Percentiles rank a stretch among this genome's conserved stretches.
phyloP scores from a whole-genome alignment of 2,113 vertebrate genomes.

The Xiphias gladius region DNA sequence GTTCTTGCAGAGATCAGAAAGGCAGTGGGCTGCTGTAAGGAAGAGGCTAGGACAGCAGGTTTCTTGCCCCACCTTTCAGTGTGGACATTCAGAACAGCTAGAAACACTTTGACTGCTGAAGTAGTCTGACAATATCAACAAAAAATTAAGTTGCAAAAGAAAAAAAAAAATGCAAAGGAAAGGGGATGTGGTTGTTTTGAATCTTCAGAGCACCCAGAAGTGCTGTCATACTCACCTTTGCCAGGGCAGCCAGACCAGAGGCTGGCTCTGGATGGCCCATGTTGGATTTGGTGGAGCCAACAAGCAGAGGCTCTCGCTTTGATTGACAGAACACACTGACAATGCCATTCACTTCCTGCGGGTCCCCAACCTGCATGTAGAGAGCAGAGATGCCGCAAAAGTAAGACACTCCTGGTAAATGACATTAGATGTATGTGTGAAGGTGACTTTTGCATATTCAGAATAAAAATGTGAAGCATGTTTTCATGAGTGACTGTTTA shows the following conservation, averaged over 20 bases:
- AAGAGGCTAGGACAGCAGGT: too few relatives aligned
- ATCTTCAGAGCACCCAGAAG: background rate
- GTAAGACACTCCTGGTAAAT: background rate
- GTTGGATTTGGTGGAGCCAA: conserved; percentile 97
- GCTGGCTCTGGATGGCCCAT: conserved; percentile 98
- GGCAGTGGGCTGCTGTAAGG: too few relatives aligned
- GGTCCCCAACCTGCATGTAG: conserved; percentile 91
- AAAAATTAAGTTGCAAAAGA: background rate
- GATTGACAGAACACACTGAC: conserved; percentile 85
- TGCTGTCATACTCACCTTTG: conserved; percentile 86
- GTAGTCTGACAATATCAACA: background rate
- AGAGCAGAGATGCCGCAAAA: background rate
- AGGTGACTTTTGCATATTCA: background rate
- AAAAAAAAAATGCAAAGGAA: background rate
- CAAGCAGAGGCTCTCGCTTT: conserved; percentile 86
- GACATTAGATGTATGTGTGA: background rate
- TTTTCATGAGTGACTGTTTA: background rate
- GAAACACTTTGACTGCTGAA: too few relatives aligned
- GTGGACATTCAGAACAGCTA: too few relatives aligned
- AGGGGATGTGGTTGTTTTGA: background rate
- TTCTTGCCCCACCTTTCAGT: too few relatives aligned
- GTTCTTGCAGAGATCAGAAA: too few relatives aligned
- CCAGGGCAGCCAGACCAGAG: conserved; percentile 91
- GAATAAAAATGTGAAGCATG: background rate
- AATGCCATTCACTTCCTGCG: conserved; percentile 93